A percentile compares a stretch with the other conserved stretches of the same genome.
Conservation (phyloP, 2,888 invertebrate species). For the Euclidia mi region DNA sequence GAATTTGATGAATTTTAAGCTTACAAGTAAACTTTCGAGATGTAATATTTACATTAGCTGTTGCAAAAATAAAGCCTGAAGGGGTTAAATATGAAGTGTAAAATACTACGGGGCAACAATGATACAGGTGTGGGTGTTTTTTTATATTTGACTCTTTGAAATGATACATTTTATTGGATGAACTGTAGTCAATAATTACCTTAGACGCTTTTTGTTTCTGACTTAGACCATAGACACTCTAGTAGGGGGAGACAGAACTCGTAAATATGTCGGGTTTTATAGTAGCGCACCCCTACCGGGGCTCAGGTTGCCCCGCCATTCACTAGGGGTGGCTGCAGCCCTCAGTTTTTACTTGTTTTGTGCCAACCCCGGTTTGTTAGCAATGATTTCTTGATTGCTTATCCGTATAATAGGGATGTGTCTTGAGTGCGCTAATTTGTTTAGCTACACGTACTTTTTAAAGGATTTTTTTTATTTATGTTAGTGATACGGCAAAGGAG, state of each 20-base stretch:
- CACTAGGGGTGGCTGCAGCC: conserved; percentile 62
- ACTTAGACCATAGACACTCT: conserved; percentile 64
- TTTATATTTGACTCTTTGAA: no score
- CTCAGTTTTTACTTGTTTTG: conserved; percentile 62
- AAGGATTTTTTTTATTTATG: not conserved
- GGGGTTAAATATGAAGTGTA: no score
- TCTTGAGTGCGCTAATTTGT: conserved; percentile 35
- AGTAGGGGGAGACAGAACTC: conserved; percentile 73
- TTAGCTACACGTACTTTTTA: conserved; percentile 1
- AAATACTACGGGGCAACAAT: no score
- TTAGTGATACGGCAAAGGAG: no score
- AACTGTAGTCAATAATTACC: no score
- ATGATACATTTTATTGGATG: no score
- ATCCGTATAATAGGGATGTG: conserved; percentile 57
- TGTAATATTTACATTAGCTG: no score
- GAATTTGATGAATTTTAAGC: no score
- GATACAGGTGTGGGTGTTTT: no score
- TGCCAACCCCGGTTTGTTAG: conserved; percentile 65
- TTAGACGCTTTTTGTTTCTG: conserved; percentile 45
- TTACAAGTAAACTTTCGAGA: no score
- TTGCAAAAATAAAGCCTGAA: no score
- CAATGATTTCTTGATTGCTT: conserved; percentile 80
- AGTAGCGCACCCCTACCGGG: conserved; percentile 72
- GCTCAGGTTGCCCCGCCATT: conserved; percentile 28
- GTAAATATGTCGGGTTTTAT: conserved; percentile 88